Percentiles rank a stretch among this genome's conserved stretches.
Evolutionary conservation across 2,888 invertebrate species (phyloP).

Genomic region (Hylaea fasciaria): DNA sequence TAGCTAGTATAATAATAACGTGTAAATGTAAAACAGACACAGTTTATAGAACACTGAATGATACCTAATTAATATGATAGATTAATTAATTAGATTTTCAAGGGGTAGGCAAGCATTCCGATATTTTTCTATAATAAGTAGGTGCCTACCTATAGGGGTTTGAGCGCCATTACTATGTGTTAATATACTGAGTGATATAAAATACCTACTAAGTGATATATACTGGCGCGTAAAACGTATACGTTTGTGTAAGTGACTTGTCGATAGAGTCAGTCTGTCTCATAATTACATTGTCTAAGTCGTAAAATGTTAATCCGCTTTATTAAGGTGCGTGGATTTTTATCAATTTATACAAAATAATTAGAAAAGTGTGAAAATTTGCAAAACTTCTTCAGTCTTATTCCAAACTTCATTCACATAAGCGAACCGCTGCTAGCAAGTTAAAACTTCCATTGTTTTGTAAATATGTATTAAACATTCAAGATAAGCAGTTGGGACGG

Average conservation of each 20-base stretch:
- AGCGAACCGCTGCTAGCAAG: constrained; percentile 43
- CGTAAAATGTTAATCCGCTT: constrained; percentile 44
- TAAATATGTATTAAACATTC: constrained; percentile 30
- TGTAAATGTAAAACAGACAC: neutral
- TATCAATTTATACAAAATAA: constrained; percentile 64
- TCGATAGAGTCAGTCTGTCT: constrained; percentile 61
- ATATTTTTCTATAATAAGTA: neutral
- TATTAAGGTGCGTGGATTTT: constrained; percentile 44
- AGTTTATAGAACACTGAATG: neutral
- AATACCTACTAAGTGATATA: neutral
- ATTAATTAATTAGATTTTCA: neutral
- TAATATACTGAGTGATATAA: too few relatives aligned
- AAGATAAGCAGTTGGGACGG: constrained; percentile 33
- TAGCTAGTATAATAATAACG: neutral
- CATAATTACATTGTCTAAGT: constrained; percentile 56
- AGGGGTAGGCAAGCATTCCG: constrained; percentile 4
- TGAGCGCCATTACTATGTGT: constrained; percentile 15
- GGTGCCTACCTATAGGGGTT: too few relatives aligned
- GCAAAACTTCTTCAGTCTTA: constrained; percentile 78
- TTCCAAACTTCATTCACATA: constrained; percentile 62
- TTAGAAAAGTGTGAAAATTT: constrained; percentile 76
- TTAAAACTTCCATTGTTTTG: constrained; percentile 30
- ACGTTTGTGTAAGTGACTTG: constrained; percentile 55
- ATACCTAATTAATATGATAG: too few relatives aligned
- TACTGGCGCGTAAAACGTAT: constrained; percentile 60